Evolutionary conservation across 1,140 invertebrate species (phyloP).

Genomic region (Rhagoletis zephyria): DNA sequence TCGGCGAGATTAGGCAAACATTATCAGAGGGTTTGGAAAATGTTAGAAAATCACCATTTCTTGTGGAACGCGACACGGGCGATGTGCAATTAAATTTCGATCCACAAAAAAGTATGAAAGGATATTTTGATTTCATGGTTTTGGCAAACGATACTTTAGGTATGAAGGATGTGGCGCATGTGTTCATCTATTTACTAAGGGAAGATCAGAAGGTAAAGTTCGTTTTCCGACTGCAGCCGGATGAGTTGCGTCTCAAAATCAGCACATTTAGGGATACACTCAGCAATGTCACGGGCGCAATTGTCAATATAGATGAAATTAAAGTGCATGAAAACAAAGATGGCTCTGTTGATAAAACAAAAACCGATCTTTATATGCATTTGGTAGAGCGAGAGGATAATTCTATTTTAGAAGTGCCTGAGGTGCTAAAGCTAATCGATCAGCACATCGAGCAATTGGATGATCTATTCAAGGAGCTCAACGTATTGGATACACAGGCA

Average conservation of each 20-base stretch:
- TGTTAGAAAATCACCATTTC: conserved; percentile 85
- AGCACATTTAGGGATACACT: conserved; percentile 85
- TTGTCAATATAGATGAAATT: conserved; percentile 94
- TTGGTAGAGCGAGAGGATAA: conserved; percentile 91
- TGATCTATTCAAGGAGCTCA: conserved; percentile 91
- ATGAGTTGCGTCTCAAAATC: conserved; percentile 86
- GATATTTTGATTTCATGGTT: conserved; percentile 94
- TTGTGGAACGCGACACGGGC: conserved; percentile 86
- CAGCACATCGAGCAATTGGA: conserved; percentile 92
- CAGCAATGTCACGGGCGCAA: conserved; percentile 88
- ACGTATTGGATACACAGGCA: conserved; percentile 89
- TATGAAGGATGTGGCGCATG: conserved; percentile 83
- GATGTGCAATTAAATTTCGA: conserved; percentile 92
- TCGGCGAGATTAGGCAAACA: conserved; percentile 85
- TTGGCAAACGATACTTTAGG: conserved; percentile 89
- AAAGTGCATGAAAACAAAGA: conserved; percentile 93
- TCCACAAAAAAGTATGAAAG: conserved; percentile 96
- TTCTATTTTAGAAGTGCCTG: conserved; percentile 89
- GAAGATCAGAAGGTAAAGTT: conserved; percentile 95
- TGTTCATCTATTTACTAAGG: conserved; percentile 91
- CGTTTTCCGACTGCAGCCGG: conserved; percentile 89
- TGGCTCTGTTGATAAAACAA: conserved; percentile 93
- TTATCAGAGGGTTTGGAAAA: conserved; percentile 89
- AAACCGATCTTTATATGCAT: conserved; percentile 94
- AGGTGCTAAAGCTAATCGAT: conserved; percentile 89